Conservation (phyloP, 2,113 vertebrate species). For the Pungitius pungitius region DNA sequence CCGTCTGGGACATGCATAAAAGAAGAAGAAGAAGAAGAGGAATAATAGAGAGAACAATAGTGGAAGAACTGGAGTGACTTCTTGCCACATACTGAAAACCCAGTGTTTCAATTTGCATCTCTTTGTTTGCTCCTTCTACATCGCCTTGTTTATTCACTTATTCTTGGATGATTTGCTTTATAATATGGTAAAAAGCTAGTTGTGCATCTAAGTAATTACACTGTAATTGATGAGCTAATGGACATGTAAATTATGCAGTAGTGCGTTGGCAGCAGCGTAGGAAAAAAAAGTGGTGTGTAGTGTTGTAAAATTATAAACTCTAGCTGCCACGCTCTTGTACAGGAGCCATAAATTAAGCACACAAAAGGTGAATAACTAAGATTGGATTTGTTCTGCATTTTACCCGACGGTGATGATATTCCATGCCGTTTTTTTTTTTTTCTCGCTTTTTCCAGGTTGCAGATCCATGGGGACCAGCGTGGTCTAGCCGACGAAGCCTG, state of each 20-base stretch:
- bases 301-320: conserved; percentile 77
- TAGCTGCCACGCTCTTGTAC: conserved; percentile 67
- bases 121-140: conserved; percentile 38
- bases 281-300: conserved; percentile 56
- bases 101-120: conserved; percentile 28
- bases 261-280: conserved; percentile 57
- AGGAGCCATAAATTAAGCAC: conserved; percentile 71
- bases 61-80: conserved; percentile 10
- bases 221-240: conserved; percentile 78
- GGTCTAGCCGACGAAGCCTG: conserved; percentile 40
- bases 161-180: conserved; percentile 66
- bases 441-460: conserved; percentile 44
- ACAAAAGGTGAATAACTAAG: conserved; percentile 65
- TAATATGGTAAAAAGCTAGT: conserved; percentile 70
- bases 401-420: neutral
- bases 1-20: conserved; percentile 15
- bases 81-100: conserved; percentile 16
- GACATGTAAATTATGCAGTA: conserved; percentile 76
- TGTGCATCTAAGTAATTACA: conserved; percentile 72
- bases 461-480: conserved; percentile 10
- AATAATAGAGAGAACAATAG: neutral
- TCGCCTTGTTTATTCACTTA: conserved; percentile 56
- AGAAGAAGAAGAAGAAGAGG: conserved; percentile 5
- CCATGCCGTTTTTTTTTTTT: conserved; percentile 15
- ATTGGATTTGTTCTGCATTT: conserved; percentile 32